Base-by-base conservation (phyloP, 2,113 vertebrate species). In the Blennius ocellaris region DNA sequence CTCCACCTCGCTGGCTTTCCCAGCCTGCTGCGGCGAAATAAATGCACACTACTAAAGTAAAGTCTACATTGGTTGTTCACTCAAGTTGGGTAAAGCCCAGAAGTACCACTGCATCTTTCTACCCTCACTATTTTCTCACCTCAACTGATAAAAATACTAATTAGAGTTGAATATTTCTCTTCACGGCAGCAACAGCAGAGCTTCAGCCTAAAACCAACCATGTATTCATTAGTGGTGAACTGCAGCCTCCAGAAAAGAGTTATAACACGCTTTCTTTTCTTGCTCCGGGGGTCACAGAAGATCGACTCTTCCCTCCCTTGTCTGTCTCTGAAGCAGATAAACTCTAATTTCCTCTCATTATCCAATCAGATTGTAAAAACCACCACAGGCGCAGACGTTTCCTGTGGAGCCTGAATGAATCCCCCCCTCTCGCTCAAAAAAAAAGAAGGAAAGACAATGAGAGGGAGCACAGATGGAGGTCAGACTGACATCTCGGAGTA, bases 341-440 rank as follows among this genome's bases (percentile, higher is more conserved):
- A 81, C 44, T 62, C 64, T 50, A 21, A 79, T 85, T 88, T 83
- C 77, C 82, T 74, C 70, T 78, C 56, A 80, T 85, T 80, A 81
- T 14, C 21, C 57, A 76, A 65, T 81, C 73, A 86, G 57, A 81
- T 62, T 55, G 17, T 58, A 41, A 75, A 83, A 78, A 71, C 11
- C 14, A 65, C 52, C 51, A 41, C 45, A 52, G 72, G 41, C 56
- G 59, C 58, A 57, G 30, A 69, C 11, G 12, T 61, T 73, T 81
- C 67, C 66, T 50, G 39, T 36, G 45, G n/a, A 17, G 36, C 48
- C 16, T 1, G 3, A 17, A 63, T 30, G 40, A 36, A 41, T 40
- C n/a, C n/a, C n/a, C n/a, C n/a, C n/a, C n/a, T n/a, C n/a, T n/a
- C n/a, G n/a, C n/a, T n/a, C 21, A 16, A 21, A 8, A 47, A 37